phyloP scores from a whole-genome alignment of 2,888 invertebrate genomes.

The Drosophila anomalata region DNA sequence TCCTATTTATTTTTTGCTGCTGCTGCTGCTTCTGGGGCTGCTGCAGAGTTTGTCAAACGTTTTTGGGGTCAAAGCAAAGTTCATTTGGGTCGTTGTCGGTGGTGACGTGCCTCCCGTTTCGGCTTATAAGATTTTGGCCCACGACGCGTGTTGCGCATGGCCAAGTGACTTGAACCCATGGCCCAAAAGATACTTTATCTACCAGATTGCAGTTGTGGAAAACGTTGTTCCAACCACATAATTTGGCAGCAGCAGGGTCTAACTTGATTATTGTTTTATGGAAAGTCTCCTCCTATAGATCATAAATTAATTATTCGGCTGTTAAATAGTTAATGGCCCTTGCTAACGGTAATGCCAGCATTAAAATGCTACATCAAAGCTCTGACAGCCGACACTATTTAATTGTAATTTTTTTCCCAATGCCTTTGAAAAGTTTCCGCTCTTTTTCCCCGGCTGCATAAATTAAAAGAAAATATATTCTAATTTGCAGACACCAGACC shows the following conservation, averaged over 20 bases:
- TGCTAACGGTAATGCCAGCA: slow-evolving; percentile 2
- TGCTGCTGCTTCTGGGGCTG: not conserved
- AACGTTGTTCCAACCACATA: slow-evolving; percentile 54
- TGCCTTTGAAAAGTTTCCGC: slow-evolving; percentile 28
- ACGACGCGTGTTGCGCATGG: slow-evolving; percentile 68
- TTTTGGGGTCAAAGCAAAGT: slow-evolving; percentile 69
- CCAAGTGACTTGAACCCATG: slow-evolving; percentile 64
- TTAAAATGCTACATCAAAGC: slow-evolving; percentile 49
- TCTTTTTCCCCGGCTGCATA: slow-evolving; percentile 45
- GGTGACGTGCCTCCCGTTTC: slow-evolving; percentile 49
- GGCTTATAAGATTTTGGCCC: slow-evolving; percentile 19
- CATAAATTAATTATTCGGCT: slow-evolving; percentile 39
- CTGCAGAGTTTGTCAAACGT: slow-evolving; percentile 66
- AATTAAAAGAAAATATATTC: slow-evolving; percentile 70
- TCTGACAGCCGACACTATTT: slow-evolving; percentile 21
- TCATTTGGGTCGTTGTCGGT: slow-evolving; percentile 65
- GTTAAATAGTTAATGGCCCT: slow-evolving; percentile 23
- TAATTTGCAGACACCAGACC: slow-evolving; percentile 61
- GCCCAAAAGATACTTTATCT: slow-evolving; percentile 32
- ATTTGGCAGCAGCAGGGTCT: slow-evolving; percentile 57
- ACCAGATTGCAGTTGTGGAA: slow-evolving; percentile 21
- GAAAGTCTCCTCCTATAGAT: slow-evolving; percentile 4
- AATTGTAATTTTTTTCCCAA: slow-evolving; percentile 36
- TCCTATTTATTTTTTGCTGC: not conserved
- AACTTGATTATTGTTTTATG: not conserved